A percentile compares a stretch with the other conserved stretches of the same genome.
Evolutionary conservation across 2,888 invertebrate genomes (phyloP).

Genomic region (Prosopocoilus inquinatus): DNA sequence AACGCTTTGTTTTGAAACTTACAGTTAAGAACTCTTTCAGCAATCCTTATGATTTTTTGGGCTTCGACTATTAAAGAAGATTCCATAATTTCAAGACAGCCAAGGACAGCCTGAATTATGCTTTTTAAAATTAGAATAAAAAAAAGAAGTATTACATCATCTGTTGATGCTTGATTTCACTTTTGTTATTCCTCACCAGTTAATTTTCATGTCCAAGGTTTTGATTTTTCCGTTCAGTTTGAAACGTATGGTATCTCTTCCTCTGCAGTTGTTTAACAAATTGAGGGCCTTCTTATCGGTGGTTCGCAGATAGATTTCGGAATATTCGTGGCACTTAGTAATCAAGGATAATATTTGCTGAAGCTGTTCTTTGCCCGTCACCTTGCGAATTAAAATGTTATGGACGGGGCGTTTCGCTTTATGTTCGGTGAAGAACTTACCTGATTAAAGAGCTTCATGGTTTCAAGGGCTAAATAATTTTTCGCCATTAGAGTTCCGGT

Average conservation of each 20-base stretch:
- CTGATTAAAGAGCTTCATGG: constrained; percentile 70
- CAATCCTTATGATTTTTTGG: constrained; percentile 64
- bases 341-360: constrained; percentile 57
- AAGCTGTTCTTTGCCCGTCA: constrained; percentile 59
- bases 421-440: constrained; percentile 43
- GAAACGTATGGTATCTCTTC: constrained; percentile 60
- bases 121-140: constrained; percentile 50
- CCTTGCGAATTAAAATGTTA: constrained; percentile 45
- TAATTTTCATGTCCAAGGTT: constrained; percentile 72
- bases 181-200: constrained; percentile 56
- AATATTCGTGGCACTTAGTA: constrained; percentile 65
- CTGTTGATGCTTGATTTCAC: not conserved
- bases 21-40: constrained; percentile 70
- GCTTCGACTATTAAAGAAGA: constrained; percentile 70
- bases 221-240: constrained; percentile 70
- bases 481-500: constrained; percentile 71
- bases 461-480: constrained; percentile 67
- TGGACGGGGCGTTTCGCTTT: no score
- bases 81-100: constrained; percentile 66
- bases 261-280: constrained; percentile 63
- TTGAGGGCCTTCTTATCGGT: constrained; percentile 71
- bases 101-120: constrained; percentile 72
- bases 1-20: constrained; percentile 36
- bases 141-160: constrained; percentile 3
- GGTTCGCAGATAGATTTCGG: constrained; percentile 65